Evolutionary conservation across 2,797 vertebrate genomes (phyloP).

Genomic region (Bovichtus diacanthus): DNA sequence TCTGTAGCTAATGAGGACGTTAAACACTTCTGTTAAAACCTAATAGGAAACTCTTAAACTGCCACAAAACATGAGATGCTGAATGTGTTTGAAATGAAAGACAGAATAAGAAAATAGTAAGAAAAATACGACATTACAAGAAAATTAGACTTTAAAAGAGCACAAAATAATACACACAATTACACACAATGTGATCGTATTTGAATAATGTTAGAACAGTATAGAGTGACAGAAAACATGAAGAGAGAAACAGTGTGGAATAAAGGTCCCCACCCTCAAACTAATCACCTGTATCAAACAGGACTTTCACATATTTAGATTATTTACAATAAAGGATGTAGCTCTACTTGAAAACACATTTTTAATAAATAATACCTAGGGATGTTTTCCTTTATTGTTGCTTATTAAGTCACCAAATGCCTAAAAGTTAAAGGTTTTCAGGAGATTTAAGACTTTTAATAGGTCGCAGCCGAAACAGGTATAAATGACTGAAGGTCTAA

Average conservation of each 20-base stretch:
- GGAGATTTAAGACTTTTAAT: no score
- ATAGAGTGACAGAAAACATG: neutral
- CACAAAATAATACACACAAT: no score
- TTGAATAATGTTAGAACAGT: neutral
- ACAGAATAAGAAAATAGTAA: no score
- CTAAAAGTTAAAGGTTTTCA: neutral
- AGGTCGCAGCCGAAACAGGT: neutral
- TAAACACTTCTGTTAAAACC: constrained; percentile 5
- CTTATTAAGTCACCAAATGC: neutral
- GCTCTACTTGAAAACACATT: neutral
- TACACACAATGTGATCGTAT: neutral
- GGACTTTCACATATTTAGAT: neutral
- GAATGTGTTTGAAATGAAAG: neutral
- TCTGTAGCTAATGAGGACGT: neutral
- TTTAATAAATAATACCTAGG: neutral
- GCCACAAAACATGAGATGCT: neutral
- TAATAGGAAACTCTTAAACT: constrained; percentile 1
- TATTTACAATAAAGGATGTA: neutral
- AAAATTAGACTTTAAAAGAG: no score
- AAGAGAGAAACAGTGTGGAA: neutral
- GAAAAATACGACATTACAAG: no score
- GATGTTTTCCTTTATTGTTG: neutral
- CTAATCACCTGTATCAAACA: neutral
- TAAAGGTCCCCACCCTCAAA: neutral
- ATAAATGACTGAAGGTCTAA: neutral